A percentile compares a stretch with the other conserved stretches of the same genome.
phyloP scores from a whole-genome alignment of 2,888 invertebrate genomes.

The Uropetala carovei region DNA sequence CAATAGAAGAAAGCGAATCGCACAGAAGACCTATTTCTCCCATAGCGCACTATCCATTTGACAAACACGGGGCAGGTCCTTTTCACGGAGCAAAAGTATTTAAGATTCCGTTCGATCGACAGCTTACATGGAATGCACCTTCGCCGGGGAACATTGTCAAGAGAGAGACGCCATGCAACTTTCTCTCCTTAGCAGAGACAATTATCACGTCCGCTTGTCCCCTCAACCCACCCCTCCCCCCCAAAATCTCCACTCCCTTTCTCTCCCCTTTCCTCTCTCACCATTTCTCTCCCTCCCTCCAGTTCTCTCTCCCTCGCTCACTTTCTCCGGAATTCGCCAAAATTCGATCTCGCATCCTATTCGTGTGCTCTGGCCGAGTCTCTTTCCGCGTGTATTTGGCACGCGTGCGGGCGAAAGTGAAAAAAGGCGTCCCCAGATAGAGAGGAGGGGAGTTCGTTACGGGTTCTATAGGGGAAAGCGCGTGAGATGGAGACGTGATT shows the following conservation, averaged over 20 bases:
- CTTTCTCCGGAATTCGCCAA: neutral
- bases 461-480: no score
- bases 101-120: neutral
- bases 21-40: neutral
- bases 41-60: neutral
- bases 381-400: no score
- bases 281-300: neutral
- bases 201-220: neutral
- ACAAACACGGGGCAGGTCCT: neutral
- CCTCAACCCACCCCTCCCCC: neutral
- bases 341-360: no score
- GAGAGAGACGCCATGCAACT: neutral
- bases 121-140: neutral
- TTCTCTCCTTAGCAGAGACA: neutral
- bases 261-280: neutral
- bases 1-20: conserved; percentile 19
- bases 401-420: no score
- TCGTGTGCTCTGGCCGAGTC: no score
- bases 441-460: no score
- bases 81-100: neutral
- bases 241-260: neutral
- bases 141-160: neutral
- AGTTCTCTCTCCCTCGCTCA: neutral
- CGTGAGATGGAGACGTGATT: no score
- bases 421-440: no score